phyloP scores from a whole-genome alignment of 2,113 vertebrate species.

The Vanacampus margaritifer region DNA sequence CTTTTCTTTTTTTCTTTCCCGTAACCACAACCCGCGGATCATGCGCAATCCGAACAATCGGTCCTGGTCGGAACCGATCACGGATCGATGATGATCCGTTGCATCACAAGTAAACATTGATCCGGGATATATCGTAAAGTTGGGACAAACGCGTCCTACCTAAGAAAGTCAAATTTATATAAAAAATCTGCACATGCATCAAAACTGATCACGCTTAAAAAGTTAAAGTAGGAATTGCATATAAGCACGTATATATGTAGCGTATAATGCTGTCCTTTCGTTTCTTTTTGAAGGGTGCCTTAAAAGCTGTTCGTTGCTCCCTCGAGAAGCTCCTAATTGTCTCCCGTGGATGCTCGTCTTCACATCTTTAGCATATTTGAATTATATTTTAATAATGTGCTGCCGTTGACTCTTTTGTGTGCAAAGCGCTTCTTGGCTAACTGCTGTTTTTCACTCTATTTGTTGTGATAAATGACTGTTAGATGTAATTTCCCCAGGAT shows the following conservation, averaged over 20 bases:
- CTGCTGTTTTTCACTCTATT: slow-evolving; percentile 64
- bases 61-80: too few relatives aligned
- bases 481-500: slow-evolving; percentile 68
- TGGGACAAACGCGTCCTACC: too few relatives aligned
- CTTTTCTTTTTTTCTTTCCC: too few relatives aligned
- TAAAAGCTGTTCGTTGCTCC: slow-evolving; percentile 29
- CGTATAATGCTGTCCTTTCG: slow-evolving; percentile 21
- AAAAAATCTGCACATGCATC: too few relatives aligned
- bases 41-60: too few relatives aligned
- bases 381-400: slow-evolving; percentile 47
- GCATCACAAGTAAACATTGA: too few relatives aligned
- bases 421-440: slow-evolving; percentile 29
- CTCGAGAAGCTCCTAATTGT: slow-evolving; percentile 42
- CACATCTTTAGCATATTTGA: slow-evolving; percentile 63
- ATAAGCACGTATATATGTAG: background rate
- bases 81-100: too few relatives aligned
- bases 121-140: too few relatives aligned
- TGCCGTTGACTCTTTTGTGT: slow-evolving; percentile 35
- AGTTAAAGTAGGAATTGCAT: too few relatives aligned
- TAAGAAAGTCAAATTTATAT: too few relatives aligned
- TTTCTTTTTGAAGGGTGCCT: slow-evolving; percentile 33
- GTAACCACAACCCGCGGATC: too few relatives aligned
- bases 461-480: slow-evolving; percentile 73
- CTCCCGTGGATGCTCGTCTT: slow-evolving; percentile 40
- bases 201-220: too few relatives aligned